Evolutionary conservation across 2,113 vertebrate genomes (phyloP), one percentile per base, ranked within the genome.

Genomic region (Myodes glareolus): DNA sequence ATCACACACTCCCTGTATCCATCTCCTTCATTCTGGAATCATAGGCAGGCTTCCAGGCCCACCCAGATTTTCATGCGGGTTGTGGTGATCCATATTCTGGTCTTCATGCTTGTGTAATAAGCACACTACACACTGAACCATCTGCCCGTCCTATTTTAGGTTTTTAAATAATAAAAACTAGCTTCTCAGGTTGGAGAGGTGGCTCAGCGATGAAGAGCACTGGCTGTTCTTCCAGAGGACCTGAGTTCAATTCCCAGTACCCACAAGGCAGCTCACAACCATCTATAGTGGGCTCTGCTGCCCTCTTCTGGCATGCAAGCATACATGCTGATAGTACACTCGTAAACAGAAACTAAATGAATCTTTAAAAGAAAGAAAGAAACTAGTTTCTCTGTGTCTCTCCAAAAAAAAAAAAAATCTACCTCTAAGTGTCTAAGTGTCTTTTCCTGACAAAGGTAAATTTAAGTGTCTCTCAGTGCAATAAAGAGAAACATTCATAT

Each of bases 121-220:
- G 29, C 6, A 19, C 47, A 19, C 52, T 19, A 52, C 8, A 0
- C 7, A 36, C 17, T 55, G 77, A 80, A 5, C 31, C 31, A 80
- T 19, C 77, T 80, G 3, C 47, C 9, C 47, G 36, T 13, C 50
- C 50, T 55, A 21, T 81, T 81, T 78, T 80, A 70, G 23, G 29
- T 68, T 93, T 90, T 90, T 90, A 94, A 92, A 67, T 91, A 75
- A 94, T 8, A 87, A n/a, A 90, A 84, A 36, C 72, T 73, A 78
- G 52, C 58, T 47, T 78, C 17, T n/a, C 21, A 17, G 68, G 33
- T 17, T n/a, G 16, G 33, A 70, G 68, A 70, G 33, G n/a, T 70
- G 67, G 33, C 67, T 70, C 67, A 36, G 67, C 2, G 16, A 16
- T 19, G 33, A 36, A 70, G 68, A 70, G 68, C 68, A 70, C 33